Evolutionary conservation across 2,888 invertebrate genomes (phyloP), one percentile per base, ranked within the genome.

Genomic region (Chymomyza fuscimana): DNA sequence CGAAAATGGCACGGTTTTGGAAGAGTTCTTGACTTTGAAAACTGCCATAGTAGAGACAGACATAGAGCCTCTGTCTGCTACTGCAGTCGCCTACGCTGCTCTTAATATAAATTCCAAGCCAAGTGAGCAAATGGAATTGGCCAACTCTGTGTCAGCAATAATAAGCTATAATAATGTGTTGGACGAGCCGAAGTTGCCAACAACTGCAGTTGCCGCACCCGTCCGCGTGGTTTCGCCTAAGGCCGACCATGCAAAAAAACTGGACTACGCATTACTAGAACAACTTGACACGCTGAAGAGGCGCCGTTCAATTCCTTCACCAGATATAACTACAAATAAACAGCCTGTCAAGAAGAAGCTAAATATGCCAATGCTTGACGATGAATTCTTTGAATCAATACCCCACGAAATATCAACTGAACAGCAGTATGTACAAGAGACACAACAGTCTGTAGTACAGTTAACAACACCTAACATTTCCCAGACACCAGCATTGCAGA

Each of bases 11-110:
- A 16, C 32, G 3, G 68, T 70, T 2, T 63, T 84, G 16, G 76
- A 81, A 5, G 83, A 84, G 52, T 84, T 85, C 51, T 59, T 84
- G 1, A 77, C 76, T n/a, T 29, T 78, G 3, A 79, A 79, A 29
- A 63, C 77, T 54, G 7, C 51, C 15, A 51, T 51, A 51, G 51
- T n/a, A 2, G 51, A 51, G 51, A 9, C 51, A 4, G 16, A 51
- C 6, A n/a, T 51, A 16, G 16, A 51, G 51, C 51, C 9, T 2
- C 15, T 2, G 6, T 12, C 12, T 22, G 62, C 54, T 7, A 46
- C 59, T 6, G 62, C 64, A 36, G 7, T 46, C 10, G 6, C 10
- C 12, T 46, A 46, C 4, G 40, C 40, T 46, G 12, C 40, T 46
- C 12, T 46, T 46, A 12, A 46, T 12, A 12, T 46, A 46, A 46